These are phyloP conservation scores for Ectropis crepuscularia DNA, from an alignment of 2,888 invertebrate genomes.

Conservation along the genomic window DNA sequence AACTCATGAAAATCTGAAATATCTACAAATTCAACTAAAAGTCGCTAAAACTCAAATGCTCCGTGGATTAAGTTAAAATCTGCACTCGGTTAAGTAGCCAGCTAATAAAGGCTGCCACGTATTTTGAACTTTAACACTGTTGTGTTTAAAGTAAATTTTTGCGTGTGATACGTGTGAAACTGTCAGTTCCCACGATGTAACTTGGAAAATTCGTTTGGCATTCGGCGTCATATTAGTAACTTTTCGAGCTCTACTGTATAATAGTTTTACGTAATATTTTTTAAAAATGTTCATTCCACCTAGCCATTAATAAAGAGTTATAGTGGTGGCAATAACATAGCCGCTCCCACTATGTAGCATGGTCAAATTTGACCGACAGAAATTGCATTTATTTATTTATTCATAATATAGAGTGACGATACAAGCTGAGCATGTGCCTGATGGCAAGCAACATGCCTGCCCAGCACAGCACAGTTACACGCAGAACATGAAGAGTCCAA, in stretches of 20 bases:
- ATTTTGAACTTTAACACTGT: slow-evolving; percentile 4
- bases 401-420: no score
- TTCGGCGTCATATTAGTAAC: slow-evolving; percentile 18
- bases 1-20: slow-evolving; percentile 4
- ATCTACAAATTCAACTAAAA: slow-evolving; percentile 1
- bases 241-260: slow-evolving; percentile 13
- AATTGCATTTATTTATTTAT: no score
- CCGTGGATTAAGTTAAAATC: slow-evolving; percentile 25
- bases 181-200: slow-evolving; percentile 8
- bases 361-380: no score
- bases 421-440: no score
- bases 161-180: not conserved
- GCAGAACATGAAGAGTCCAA: no score
- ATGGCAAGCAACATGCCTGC: no score
- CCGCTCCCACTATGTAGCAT: no score
- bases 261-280: not conserved
- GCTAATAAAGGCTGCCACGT: slow-evolving; percentile 1
- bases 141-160: slow-evolving; percentile 7
- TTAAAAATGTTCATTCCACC: no score
- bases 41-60: slow-evolving; percentile 3
- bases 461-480: no score
- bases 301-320: no score
- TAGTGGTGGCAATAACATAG: no score
- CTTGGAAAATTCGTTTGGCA: slow-evolving; percentile 15
- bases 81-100: slow-evolving; percentile 17